A percentile compares a stretch with the other conserved stretches of the same genome.
Conservation (phyloP, 2,888 invertebrate genomes). For the Tetranychus piercei region DNA sequence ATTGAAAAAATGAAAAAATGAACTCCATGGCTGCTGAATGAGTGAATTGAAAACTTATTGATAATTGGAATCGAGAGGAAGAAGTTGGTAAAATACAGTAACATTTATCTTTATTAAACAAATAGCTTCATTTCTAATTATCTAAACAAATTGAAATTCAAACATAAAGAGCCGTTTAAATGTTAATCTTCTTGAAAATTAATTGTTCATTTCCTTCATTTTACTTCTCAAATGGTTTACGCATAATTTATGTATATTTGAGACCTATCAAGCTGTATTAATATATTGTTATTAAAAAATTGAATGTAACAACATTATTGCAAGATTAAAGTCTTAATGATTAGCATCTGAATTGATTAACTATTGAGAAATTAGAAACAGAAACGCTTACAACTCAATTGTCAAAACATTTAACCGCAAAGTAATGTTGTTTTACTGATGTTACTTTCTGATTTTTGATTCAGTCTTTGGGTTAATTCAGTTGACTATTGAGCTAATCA, state of each 20-base stretch:
- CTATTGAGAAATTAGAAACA: no score
- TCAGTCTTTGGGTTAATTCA: background rate
- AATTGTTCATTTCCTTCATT: background rate
- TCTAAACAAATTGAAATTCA: background rate
- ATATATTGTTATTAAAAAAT: background rate
- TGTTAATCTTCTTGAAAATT: background rate
- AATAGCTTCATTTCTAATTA: background rate
- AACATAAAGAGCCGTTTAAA: background rate
- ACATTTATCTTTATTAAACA: no score
- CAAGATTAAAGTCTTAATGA: no score
- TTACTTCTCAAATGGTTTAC: background rate
- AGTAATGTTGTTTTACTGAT: background rate
- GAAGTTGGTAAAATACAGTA: no score
- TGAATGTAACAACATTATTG: background rate
- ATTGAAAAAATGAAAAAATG: no score
- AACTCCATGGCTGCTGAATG: no score
- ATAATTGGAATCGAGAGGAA: no score
- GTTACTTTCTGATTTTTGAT: background rate
- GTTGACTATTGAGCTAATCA: background rate
- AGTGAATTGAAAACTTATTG: no score
- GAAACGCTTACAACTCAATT: no score
- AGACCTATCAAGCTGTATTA: background rate
- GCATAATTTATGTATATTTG: background rate
- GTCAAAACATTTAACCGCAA: background rate
- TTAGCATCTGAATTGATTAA: no score